These are phyloP conservation scores for Caracal caracal DNA, from an alignment of 2,113 vertebrate species.

Conservation along the genomic window DNA sequence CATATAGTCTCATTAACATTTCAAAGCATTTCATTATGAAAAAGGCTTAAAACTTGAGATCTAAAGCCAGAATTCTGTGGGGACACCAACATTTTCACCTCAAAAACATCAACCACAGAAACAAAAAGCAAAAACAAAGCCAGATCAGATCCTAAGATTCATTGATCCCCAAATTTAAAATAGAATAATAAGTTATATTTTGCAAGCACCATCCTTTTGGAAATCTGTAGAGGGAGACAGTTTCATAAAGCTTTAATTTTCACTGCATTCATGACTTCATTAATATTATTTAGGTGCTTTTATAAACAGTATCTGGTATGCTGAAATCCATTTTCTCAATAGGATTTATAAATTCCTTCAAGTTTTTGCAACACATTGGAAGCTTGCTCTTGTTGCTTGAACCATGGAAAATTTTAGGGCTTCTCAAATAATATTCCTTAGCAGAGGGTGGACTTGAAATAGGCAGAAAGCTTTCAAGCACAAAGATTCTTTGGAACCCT, in stretches of 20 bases:
- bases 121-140: conserved; percentile 45
- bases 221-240: conserved; percentile 8
- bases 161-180: conserved; percentile 31
- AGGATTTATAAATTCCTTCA: conserved; percentile 39
- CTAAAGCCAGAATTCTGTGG: conserved; percentile 44
- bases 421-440: neutral
- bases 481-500: conserved; percentile 8
- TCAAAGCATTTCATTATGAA: conserved; percentile 70
- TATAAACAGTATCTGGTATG: conserved; percentile 1
- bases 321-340: conserved; percentile 52
- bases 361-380: neutral
- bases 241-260: neutral
- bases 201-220: neutral
- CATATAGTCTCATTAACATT: conserved; percentile 76
- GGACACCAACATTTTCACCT: conserved; percentile 54
- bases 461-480: neutral
- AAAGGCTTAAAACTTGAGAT: conserved; percentile 64
- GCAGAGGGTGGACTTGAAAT: neutral
- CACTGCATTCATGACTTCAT: neutral
- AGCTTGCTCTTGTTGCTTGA: conserved; percentile 10
- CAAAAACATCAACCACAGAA: conserved; percentile 50
- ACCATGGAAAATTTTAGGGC: neutral
- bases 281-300: conserved; percentile 13
- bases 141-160: conserved; percentile 42
- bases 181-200: conserved; percentile 27